Base-by-base conservation (phyloP, 1,140 invertebrate species). In the Papilio machaon region DNA sequence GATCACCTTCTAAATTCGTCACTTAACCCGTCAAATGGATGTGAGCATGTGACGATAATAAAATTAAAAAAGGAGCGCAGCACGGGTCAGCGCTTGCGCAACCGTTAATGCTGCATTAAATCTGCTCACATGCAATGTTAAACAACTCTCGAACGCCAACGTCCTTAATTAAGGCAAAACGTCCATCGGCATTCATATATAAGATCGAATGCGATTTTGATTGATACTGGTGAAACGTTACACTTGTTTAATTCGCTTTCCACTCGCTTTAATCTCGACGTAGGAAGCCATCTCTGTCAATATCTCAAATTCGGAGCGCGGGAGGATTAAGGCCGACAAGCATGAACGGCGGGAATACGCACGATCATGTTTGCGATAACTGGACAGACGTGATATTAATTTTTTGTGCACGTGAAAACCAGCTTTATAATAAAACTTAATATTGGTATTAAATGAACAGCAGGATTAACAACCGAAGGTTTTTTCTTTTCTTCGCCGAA, bases 141-240 rank as follows among this genome's bases (percentile, higher is more conserved):
- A 84, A 78, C 74, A 80, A 84, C 73, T 75, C 81, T 80, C 79
- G 82, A 83, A 73, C 76, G 78, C 52, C 78, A 83, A 85, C 82
- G 82, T 87, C 87, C 85, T 88, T 87, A 90, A 90, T 91, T 90
- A 90, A 90, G 82, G 87, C 80, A 86, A 86, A 88, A 84, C 84
- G 85, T 88, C 86, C 85, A 82, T 87, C 84, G 82, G 73, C 80
- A 84, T 47, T 84, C 87, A 86, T 90, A 90, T 90, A 91, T 86
- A 90, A 90, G 84, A 89, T 87, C 84, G 82, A 85, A 86, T 89
- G 86, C 89, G 88, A 91, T 90, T 88, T 91, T 91, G 90, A 92
- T 92, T 90, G 90, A 91, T 91, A 88, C 87, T 87, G 84, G 86
- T 86, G 85, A 91, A 88, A 89, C 81, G 73, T 67, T 73, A 73